A percentile compares a stretch with the other conserved stretches of the same genome.
phyloP scores from a whole-genome alignment of 1,140 invertebrate genomes.

The Oreohelix idahoensis region DNA sequence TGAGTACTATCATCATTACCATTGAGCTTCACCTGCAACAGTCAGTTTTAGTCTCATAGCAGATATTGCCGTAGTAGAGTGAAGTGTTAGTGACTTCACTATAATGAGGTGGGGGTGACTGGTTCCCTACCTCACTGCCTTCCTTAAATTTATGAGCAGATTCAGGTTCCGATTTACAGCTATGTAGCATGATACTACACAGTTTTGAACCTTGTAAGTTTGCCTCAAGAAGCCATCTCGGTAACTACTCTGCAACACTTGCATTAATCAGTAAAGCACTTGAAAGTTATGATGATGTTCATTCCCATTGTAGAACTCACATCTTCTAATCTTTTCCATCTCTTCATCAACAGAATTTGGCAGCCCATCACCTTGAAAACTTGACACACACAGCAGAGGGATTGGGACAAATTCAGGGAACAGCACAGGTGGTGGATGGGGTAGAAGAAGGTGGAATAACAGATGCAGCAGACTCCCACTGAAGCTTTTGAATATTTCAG shows the following conservation, averaged over 20 bases:
- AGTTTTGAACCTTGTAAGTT: no score
- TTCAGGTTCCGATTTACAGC: no score
- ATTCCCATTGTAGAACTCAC: no score
- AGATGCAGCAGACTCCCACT: not conserved
- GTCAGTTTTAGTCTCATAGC: not conserved
- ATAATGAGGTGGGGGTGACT: not conserved
- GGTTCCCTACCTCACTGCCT: no score
- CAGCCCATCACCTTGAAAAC: slow-evolving; percentile 11
- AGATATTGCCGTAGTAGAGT: no score
- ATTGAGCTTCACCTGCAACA: not conserved
- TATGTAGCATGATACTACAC: no score
- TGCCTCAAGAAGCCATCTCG: no score
- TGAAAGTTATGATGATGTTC: no score
- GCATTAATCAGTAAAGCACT: no score
- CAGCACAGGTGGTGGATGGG: not conserved
- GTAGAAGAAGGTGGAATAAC: not conserved
- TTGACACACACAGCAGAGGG: slow-evolving; percentile 16
- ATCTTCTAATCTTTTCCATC: not conserved
- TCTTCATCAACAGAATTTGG: not conserved
- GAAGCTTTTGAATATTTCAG: not conserved
- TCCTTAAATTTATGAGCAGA: no score
- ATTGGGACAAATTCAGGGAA: not conserved
- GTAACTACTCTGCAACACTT: no score
- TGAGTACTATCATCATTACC: not conserved
- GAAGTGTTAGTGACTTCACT: no score